A percentile compares a stretch with the other conserved stretches of the same genome.
Conservation (phyloP, 2,888 invertebrate species). For the Scrobipalpa costella region DNA sequence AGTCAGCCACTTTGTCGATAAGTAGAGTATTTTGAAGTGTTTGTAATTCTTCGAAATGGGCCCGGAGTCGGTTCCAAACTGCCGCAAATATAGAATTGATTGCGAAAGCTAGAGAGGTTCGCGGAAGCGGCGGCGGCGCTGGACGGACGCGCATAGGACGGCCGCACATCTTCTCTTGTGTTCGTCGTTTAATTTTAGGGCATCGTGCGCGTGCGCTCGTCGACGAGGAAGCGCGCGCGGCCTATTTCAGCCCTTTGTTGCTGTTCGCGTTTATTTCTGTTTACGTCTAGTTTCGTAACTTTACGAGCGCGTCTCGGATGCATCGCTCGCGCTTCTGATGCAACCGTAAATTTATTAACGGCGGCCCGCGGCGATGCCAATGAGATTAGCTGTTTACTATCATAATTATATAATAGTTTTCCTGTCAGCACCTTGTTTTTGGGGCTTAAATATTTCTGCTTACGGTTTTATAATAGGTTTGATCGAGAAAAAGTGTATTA, state of each 20-base stretch:
- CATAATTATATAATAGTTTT: constrained; percentile 40
- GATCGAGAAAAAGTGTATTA: constrained; percentile 30
- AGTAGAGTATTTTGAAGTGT: background rate
- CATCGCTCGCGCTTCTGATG: constrained; percentile 62
- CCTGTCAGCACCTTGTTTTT: constrained; percentile 28
- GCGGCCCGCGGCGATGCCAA: constrained; percentile 60
- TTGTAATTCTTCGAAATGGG: background rate
- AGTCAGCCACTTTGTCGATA: background rate
- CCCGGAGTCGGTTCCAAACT: too few species aligned
- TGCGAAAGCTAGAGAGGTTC: constrained; percentile 29
- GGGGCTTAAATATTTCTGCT: constrained; percentile 32
- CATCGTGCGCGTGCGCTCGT: constrained; percentile 41
- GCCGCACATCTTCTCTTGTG: constrained; percentile 30
- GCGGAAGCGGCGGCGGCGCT: constrained; percentile 28
- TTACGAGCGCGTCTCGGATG: constrained; percentile 66
- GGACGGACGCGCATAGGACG: constrained; percentile 31
- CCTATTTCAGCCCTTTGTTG: constrained; percentile 77
- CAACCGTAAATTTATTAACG: constrained; percentile 67
- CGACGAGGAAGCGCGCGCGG: constrained; percentile 65
- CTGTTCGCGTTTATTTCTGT: constrained; percentile 69
- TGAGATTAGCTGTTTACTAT: constrained; percentile 50
- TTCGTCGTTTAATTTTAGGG: constrained; percentile 60
- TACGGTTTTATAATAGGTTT: constrained; percentile 42
- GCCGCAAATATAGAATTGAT: constrained; percentile 29
- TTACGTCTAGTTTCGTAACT: constrained; percentile 76